Conservation (phyloP, 2,113 vertebrate species). For the Leptosomus discolor region DNA sequence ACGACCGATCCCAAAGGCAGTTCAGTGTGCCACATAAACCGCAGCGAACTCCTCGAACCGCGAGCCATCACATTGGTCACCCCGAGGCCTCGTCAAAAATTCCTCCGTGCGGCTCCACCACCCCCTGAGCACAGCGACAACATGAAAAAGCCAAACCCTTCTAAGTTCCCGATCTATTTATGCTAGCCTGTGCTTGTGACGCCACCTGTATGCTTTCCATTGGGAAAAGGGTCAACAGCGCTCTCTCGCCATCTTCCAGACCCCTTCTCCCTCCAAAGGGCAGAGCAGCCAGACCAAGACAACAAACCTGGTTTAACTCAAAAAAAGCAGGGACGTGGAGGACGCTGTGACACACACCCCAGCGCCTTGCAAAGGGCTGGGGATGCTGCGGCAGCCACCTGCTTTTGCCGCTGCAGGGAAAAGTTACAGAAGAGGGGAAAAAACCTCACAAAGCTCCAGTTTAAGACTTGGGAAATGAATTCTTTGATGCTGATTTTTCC, state of each 20-base stretch:
- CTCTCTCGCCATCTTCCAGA: not conserved
- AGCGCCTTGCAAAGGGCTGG: not conserved
- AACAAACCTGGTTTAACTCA: not conserved
- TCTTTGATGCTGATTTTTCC: not conserved
- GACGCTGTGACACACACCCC: not conserved
- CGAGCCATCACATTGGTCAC: not conserved
- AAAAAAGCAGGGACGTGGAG: not conserved
- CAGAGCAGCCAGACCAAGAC: not conserved
- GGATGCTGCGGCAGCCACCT: not conserved
- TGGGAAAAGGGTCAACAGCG: not conserved
- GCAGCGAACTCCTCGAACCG: fast-evolving
- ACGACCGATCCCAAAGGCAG: not conserved
- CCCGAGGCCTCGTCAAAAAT: not conserved
- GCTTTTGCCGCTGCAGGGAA: not conserved
- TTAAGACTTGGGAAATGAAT: not conserved
- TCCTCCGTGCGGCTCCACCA: not conserved
- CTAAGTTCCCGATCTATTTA: fast-evolving
- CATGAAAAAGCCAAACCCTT: not conserved
- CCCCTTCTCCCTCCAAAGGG: not conserved
- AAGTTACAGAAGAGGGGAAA: not conserved
- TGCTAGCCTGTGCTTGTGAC: fast-evolving
- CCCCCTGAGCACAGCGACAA: not conserved
- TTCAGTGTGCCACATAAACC: not conserved
- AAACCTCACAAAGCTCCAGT: not conserved
- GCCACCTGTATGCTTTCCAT: not conserved